Base-by-base conservation (phyloP, 1,140 invertebrate species). In the Odontomachus brunneus region DNA sequence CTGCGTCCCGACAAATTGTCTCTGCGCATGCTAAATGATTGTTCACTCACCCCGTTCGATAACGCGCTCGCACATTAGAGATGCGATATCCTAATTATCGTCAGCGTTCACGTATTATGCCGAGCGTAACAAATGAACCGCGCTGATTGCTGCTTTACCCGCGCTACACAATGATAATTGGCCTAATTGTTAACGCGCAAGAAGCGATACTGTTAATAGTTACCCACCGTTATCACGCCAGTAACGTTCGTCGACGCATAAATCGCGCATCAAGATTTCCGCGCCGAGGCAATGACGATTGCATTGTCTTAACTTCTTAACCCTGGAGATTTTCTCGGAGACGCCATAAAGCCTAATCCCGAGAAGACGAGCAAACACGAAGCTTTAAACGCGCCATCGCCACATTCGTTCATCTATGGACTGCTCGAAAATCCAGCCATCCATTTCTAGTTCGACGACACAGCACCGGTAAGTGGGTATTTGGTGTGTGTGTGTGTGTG, bases 351-450 rank as follows among this genome's bases (percentile, higher is more conserved):
- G 63, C 59, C 84, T 82, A 84, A 86, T 86, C 55, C 83, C 15
- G 55, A 1, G 59, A 26, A 2, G 11, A 44, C 9, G 15, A 11
- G n/a, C 22, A 24, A 55, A 62, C n/a, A 29, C 9, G 22, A 24
- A 17, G 69, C 48, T 83, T 72, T 72, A 83, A 83, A 65, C 74
- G 74, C 71, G 53, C 74, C 22, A 62, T 22, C 62, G 62, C 38
- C 49, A n/a, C 22, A n/a, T 76, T 29, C 29, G 29, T 57, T 49
- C 62, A 44, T 14, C 69, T 67, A 83, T 71, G 44, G 44, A 75
- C 75, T 84, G 73, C 74, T 87, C 69, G 82, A 85, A 89, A 89
- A 88, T 86, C 83, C 82, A 60, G 69, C 69, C 80, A 83, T 90
- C 82, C 72, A 82, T 81, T 88, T 87, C 82, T 84, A 53, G 22